Evolutionary conservation across 2,888 invertebrate genomes (phyloP), one percentile per base, ranked within the genome.

Genomic region (Nomada ruficornis): DNA sequence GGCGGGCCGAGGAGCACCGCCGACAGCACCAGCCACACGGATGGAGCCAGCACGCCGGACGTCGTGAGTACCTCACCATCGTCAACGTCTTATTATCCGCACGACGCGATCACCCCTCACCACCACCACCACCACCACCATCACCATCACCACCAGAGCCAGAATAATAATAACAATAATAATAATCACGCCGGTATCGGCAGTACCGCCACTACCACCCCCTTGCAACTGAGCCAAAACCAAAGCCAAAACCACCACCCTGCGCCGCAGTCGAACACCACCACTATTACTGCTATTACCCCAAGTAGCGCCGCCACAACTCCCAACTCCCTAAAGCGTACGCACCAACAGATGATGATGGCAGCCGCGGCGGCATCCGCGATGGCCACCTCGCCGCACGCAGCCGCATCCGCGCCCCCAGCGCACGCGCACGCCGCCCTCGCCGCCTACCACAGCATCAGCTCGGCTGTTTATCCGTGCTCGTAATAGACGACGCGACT

Each of bases 31-130:
- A 98, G 98, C 95, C 97, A 97, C 95, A 97, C 97, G 94, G 98
- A 98, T 96, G 98, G 98, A 95, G 98, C 98, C 95, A 98, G 97
- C 95, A 98, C 98, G 95, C 98, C 98, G 94, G 98, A 98, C 96
- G 98, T 98, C 96, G 98, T 98, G 97, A 98, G 98, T 98, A 97
- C 96, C 96, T 94, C 94, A 91, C 94, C 93, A 91, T 92, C 93
- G 92, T 93, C 94, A 91, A 93, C 93, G 91, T 92, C 93, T 93
- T 93, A 92, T 88, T 93, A 93, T 93, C 94, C 94, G 94, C 94
- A 94, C 94, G 94, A 93, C 93, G 94, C 94, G 94, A 92, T 94
- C 91, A 94, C 94, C 90, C 94, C 94, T 92, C 93, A 93, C 90
- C 93, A 93, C 91, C 93, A 93, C 88, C 92, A 93, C 90, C 91